These are phyloP conservation scores for Ceratosolen fusciceps DNA, from an alignment of 1,140 invertebrate genomes.

Conservation along the genomic window DNA sequence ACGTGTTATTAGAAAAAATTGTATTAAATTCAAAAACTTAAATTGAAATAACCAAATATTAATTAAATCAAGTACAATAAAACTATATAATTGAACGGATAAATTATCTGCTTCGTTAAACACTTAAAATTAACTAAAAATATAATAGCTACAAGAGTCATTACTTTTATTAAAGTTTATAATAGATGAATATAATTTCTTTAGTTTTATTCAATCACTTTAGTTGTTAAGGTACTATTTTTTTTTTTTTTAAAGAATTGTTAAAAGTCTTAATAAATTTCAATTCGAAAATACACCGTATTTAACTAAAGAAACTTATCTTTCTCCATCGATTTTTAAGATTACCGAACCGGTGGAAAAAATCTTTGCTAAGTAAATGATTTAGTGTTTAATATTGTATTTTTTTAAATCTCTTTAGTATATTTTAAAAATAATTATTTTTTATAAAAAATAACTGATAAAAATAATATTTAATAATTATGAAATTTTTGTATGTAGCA, in stretches of 20 bases:
- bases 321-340: slow-evolving; percentile 72
- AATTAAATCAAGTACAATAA: no score
- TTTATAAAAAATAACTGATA: no score
- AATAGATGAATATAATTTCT: slow-evolving; percentile 43
- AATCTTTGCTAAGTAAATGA: slow-evolving; percentile 47
- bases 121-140: neutral
- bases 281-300: slow-evolving; percentile 63
- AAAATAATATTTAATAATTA: no score
- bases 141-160: neutral
- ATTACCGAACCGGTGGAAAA: slow-evolving; percentile 66
- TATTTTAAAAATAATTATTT: no score
- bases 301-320: slow-evolving; percentile 60
- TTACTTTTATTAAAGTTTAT: slow-evolving; percentile 6
- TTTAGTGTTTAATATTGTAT: no score
- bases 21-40: no score
- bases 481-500: no score
- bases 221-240: neutral
- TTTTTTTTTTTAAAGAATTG: slow-evolving; percentile 35
- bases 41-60: no score
- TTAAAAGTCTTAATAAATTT: slow-evolving; percentile 51
- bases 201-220: neutral
- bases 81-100: no score
- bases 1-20: no score
- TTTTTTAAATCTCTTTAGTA: slow-evolving; percentile 5
- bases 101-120: no score